Percentiles rank a stretch among this genome's conserved stretches.
Evolutionary conservation across 2,888 invertebrate genomes (phyloP).

Genomic region (Ditylenchus weischeri): DNA sequence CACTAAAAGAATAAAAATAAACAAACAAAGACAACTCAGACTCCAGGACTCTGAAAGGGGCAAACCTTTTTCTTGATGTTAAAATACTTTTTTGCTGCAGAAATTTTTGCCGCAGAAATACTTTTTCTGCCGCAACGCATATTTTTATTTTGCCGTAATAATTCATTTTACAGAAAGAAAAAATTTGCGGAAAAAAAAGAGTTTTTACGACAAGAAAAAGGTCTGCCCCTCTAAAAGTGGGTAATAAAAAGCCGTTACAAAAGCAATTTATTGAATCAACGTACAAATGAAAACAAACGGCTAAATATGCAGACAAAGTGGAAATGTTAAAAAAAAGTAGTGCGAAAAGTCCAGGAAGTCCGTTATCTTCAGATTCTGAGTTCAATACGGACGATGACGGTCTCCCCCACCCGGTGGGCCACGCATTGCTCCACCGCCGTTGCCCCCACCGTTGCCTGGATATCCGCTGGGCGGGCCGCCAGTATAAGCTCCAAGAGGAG

Average conservation of each 20-base stretch:
- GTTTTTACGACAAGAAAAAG: no score
- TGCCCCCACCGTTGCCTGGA: constrained; percentile 6
- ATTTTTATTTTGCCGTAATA: no score
- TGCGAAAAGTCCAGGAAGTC: background rate
- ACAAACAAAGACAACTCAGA: background rate
- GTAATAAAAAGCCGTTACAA: background rate
- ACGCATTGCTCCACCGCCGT: constrained; percentile 11
- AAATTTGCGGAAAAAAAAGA: no score
- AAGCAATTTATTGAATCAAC: no score
- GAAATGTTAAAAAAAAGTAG: constrained; percentile 6
- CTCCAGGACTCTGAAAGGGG: no score
- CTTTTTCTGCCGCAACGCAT: no score
- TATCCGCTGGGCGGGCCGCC: constrained; percentile 26
- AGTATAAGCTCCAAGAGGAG: constrained; percentile 19
- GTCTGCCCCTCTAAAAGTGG: no score
- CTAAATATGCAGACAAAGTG: background rate
- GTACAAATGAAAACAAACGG: background rate
- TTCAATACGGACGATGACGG: constrained; percentile 32
- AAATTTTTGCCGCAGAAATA: no score
- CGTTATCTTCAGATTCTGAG: background rate
- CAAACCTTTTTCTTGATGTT: no score
- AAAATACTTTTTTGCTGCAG: no score
- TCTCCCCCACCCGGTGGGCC: constrained; percentile 14
- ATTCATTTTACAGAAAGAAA: no score
- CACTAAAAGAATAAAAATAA: background rate